Conservation (phyloP, 2,113 vertebrate species). For the Kryptolebias marmoratus region DNA sequence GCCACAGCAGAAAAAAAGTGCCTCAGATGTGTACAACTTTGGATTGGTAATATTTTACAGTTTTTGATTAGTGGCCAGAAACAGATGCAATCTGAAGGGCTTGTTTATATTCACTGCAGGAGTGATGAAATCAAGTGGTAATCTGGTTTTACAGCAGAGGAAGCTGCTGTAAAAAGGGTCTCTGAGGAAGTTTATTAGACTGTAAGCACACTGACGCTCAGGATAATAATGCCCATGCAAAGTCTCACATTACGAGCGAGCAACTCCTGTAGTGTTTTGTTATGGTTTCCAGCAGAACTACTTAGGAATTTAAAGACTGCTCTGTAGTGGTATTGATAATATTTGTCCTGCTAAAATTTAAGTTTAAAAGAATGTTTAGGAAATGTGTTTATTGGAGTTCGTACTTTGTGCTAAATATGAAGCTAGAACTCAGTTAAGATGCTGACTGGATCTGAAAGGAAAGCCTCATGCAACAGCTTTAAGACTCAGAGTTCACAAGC, state of each 20-base stretch:
- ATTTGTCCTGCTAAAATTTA: background rate
- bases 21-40: constrained; percentile 62
- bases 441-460: background rate
- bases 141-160: constrained; percentile 30
- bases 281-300: background rate
- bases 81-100: constrained; percentile 14
- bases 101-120: constrained; percentile 19
- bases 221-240: constrained; percentile 64
- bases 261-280: background rate
- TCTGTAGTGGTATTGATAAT: background rate
- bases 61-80: constrained; percentile 25
- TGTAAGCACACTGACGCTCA: constrained; percentile 36
- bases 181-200: constrained; percentile 19
- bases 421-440: too few relatives aligned
- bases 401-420: too few relatives aligned
- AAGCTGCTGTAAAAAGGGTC: constrained; percentile 8
- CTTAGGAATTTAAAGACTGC: background rate
- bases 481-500: background rate
- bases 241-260: background rate
- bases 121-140: constrained; percentile 34
- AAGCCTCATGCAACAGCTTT: background rate
- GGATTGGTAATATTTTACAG: constrained; percentile 37
- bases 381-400: background rate
- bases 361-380: background rate
- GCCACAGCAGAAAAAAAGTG: constrained; percentile 1